Conservation (phyloP, 2,888 invertebrate species). For the Leptopilina drosophilae region DNA sequence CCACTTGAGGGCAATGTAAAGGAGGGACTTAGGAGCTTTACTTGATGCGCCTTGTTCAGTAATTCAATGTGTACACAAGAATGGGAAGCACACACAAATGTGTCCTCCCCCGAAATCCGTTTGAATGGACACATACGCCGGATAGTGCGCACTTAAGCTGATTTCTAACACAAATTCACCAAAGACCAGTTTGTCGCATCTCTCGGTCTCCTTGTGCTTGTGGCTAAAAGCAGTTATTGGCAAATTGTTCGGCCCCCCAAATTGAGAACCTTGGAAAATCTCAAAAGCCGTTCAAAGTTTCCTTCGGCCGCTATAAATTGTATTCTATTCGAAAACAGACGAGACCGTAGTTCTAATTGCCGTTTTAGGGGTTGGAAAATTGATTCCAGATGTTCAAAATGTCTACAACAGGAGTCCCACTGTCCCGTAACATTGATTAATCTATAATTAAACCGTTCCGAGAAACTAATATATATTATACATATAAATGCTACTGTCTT, state of each 20-base stretch:
- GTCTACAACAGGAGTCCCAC: background rate
- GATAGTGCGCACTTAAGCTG: constrained; percentile 53
- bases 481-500: background rate
- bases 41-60: constrained; percentile 33
- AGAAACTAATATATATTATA: background rate
- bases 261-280: constrained; percentile 16
- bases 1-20: background rate
- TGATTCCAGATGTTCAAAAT: background rate
- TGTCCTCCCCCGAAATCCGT: background rate
- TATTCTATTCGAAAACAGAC: constrained; percentile 4
- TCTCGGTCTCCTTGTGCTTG: background rate
- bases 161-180: constrained; percentile 22
- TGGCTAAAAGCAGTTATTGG: constrained; percentile 32
- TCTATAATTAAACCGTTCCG: background rate
- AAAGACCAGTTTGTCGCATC: background rate
- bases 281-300: constrained; percentile 13
- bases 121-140: constrained; percentile 49
- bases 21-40: background rate
- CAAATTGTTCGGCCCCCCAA: background rate
- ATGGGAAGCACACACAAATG: constrained; percentile 20
- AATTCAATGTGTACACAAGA: constrained; percentile 35
- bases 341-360: background rate
- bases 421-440: background rate
- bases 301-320: background rate
- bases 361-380: background rate